These are phyloP conservation scores for Synaphobranchus kaupii DNA, from an alignment of 2,797 vertebrate species.

Conservation along the genomic window DNA sequence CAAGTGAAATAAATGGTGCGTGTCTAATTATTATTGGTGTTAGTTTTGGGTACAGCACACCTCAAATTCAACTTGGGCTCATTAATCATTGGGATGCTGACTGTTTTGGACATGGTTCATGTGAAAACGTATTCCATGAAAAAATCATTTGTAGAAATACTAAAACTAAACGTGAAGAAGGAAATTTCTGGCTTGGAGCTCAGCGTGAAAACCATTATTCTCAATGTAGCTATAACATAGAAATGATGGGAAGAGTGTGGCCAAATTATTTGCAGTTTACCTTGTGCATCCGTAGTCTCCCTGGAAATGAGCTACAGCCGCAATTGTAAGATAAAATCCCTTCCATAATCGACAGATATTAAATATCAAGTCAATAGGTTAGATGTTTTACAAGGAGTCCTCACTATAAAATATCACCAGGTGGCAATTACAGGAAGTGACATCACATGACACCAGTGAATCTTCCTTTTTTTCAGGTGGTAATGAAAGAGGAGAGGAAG, in stretches of 20 bases:
- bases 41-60: not conserved
- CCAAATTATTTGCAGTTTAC: not conserved
- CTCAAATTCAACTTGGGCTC: not conserved
- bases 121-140: not conserved
- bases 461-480: slow-evolving; percentile 43
- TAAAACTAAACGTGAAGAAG: not conserved
- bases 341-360: not conserved
- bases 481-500: slow-evolving; percentile 54
- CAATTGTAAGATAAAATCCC: not conserved
- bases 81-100: not conserved
- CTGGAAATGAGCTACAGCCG: not conserved
- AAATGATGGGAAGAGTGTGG: not conserved
- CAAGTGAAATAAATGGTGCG: not conserved
- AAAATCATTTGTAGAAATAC: not conserved
- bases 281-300: not conserved
- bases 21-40: not conserved
- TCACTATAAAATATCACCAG: not conserved
- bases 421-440: not conserved
- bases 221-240: not conserved
- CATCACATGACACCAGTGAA: not conserved
- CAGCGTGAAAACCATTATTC: not conserved
- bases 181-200: not conserved
- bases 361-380: not conserved
- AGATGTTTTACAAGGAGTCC: not conserved
- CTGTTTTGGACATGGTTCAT: not conserved